These are phyloP conservation scores for Antedon mediterranea DNA, from an alignment of 53 echinoderm and acorn worm species.

Conservation along the genomic window DNA sequence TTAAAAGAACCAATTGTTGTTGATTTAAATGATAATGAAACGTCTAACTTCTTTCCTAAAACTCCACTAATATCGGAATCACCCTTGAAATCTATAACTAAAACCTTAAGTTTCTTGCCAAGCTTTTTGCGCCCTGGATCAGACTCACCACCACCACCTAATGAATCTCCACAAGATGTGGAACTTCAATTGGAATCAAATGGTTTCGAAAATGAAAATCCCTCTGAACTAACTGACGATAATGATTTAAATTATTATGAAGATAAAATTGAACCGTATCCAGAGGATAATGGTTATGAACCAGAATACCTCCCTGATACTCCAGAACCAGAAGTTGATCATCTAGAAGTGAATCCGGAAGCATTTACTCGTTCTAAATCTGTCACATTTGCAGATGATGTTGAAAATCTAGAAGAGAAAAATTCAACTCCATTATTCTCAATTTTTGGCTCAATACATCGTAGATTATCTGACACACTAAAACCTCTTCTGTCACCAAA, in stretches of 20 bases:
- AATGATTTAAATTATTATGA: background rate
- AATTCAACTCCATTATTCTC: background rate
- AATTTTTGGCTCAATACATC: background rate
- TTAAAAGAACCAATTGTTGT: background rate
- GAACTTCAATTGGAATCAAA: background rate
- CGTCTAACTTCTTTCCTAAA: background rate
- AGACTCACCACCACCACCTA: background rate
- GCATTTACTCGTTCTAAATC: background rate
- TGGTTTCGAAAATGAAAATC: background rate
- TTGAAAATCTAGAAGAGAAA: background rate
- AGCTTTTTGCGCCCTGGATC: background rate
- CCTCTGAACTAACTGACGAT: background rate
- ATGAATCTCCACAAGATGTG: background rate
- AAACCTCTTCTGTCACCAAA: background rate
- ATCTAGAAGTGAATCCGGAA: background rate
- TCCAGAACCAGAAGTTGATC: background rate
- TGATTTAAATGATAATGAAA: background rate
- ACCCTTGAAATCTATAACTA: background rate
- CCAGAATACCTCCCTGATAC: background rate
- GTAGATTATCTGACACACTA: background rate
- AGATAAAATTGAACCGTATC: background rate
- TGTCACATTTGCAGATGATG: background rate
- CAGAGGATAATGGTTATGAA: background rate
- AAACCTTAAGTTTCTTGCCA: background rate
- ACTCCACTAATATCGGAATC: background rate